Conservation (phyloP, 2,888 invertebrate genomes). For the Cylloceria caligata region DNA sequence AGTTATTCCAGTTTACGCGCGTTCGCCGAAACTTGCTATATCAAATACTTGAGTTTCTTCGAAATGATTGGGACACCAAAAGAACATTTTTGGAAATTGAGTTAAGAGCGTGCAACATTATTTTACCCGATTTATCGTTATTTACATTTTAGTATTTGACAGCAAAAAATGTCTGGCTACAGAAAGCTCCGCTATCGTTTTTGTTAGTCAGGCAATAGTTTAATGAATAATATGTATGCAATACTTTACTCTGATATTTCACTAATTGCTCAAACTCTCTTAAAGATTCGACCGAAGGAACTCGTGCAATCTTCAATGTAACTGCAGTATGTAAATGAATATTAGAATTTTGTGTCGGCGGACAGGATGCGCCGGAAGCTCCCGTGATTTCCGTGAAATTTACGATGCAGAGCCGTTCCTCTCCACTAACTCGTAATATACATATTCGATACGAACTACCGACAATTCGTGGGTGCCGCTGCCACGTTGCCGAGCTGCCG, state of each 20-base stretch:
- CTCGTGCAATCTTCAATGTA: neutral
- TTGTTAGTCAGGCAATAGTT: neutral
- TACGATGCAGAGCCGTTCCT: constrained; percentile 11
- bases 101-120: too few species aligned
- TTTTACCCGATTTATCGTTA: too few species aligned
- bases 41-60: neutral
- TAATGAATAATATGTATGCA: neutral
- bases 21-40: neutral
- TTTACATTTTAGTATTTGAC: too few species aligned
- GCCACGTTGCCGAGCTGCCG: constrained; percentile 42
- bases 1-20: constrained; percentile 9
- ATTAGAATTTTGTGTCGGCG: constrained; percentile 2
- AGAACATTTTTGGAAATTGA: too few species aligned
- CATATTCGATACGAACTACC: constrained; percentile 57
- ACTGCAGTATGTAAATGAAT: neutral
- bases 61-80: neutral
- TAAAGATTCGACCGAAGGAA: neutral
- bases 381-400: constrained; percentile 33
- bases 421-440: constrained; percentile 32
- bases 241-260: neutral
- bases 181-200: too few species aligned
- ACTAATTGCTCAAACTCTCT: neutral
- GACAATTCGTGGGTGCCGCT: constrained; percentile 63
- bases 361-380: constrained; percentile 6
- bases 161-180: too few species aligned